Percentiles rank a stretch among this genome's conserved stretches.
Conservation (phyloP, 2,888 invertebrate genomes). For the Tinea semifulvella region DNA sequence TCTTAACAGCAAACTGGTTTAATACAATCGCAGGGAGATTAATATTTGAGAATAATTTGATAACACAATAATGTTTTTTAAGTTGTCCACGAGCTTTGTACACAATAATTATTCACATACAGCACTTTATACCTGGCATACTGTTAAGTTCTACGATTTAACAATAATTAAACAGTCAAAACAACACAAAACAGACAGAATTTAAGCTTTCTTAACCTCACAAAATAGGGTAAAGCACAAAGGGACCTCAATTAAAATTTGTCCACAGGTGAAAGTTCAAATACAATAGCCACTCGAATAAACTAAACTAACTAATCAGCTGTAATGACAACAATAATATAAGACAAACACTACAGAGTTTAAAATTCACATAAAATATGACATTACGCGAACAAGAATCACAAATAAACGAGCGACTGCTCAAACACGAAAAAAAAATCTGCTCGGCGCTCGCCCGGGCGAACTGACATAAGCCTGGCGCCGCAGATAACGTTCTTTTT, state of each 20-base stretch:
- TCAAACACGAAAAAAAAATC: conserved; percentile 5
- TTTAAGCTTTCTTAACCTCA: conserved; percentile 4
- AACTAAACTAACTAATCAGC: not conserved
- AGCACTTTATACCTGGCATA: not conserved
- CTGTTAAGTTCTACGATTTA: not conserved
- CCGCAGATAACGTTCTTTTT: not conserved
- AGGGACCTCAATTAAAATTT: conserved; percentile 1
- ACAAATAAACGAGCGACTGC: conserved; percentile 8
- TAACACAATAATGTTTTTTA: not conserved
- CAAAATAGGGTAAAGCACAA: conserved; percentile 2
- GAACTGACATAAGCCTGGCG: not conserved
- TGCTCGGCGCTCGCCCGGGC: conserved; percentile 9
- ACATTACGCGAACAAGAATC: conserved; percentile 1
- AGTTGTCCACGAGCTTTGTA: not conserved
- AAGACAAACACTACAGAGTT: not conserved
- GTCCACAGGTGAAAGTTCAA: not conserved
- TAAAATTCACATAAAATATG: conserved; percentile 5
- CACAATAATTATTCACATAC: not conserved
- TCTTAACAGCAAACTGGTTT: not conserved
- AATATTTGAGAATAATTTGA: not conserved
- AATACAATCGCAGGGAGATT: not conserved
- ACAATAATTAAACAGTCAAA: not conserved
- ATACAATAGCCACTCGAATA: not conserved
- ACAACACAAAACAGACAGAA: not conserved
- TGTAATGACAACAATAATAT: not conserved